Evolutionary conservation across 2,888 invertebrate species (phyloP), one percentile per base, ranked within the genome.

Genomic region (Ceramica pisi): DNA sequence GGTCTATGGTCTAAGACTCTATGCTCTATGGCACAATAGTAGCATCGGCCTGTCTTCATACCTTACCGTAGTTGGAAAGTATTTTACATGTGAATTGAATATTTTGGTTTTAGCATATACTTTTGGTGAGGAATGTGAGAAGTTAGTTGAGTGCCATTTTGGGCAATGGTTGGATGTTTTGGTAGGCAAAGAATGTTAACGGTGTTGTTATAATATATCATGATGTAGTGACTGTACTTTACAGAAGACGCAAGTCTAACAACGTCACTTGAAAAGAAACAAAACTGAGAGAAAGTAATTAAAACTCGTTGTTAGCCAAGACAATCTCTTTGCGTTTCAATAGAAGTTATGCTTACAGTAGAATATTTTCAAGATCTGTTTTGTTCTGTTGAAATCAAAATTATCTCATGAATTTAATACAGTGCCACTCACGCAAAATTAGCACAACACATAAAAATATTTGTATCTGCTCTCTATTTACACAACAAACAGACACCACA

Each of bases 401-500:
- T 1, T 41, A 0, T 9, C 67, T 56, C 23, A 44, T 44, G n/a
- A 35, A 53, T 35, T 7, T 60, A 50, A 63, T 64, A 53, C 44
- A 71, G 19, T 12, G 1, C 26, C 46, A 21, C 12, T 61, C 19
- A 26, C n/a, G 50, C n/a, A 23, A 50, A 53, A 73, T 50, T 26
- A 31, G 8, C 14, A 48, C 41, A 60, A 53, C 23, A 57, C 61
- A 75, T 66, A 59, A 71, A 56, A 71, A 66, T 57, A 71, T 88
- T 89, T 91, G 89, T 90, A 91, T 91, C 84, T 86, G 83, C 70
- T 77, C 67, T 74, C 75, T 90, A 89, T 92, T 93, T 90, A 89
- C 83, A 90, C 88, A 88, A 87, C 86, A 88, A 81, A 72, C 88
- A 89, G 65, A 68, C 62, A 66, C 86, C 88, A 90, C 21, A 70